Evolutionary conservation across 1,140 invertebrate species (phyloP).

Genomic region (Magallana gigas): DNA sequence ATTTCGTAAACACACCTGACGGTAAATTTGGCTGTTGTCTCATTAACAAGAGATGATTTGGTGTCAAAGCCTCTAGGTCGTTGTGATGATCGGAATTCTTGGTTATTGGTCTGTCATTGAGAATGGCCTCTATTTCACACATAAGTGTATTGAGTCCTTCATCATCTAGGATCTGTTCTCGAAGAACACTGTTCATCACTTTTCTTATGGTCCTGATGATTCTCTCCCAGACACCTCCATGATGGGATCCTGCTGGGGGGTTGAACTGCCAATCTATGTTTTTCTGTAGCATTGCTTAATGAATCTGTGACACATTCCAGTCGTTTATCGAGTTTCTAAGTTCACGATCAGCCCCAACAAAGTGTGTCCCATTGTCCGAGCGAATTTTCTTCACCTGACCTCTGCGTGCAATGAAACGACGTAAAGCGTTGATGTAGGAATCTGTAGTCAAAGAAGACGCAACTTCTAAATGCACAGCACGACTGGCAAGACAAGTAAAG

Average conservation of each 20-base stretch:
- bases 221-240: slow-evolving; percentile 59
- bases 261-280: slow-evolving; percentile 59
- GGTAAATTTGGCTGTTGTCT: slow-evolving; percentile 45
- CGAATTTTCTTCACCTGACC: slow-evolving; percentile 42
- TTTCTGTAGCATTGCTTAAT: slow-evolving; percentile 49
- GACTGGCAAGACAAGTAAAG: slow-evolving; percentile 60
- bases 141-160: slow-evolving; percentile 57
- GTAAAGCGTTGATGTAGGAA: slow-evolving; percentile 54
- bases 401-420: slow-evolving; percentile 51
- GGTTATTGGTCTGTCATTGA: slow-evolving; percentile 52
- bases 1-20: slow-evolving; percentile 53
- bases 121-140: slow-evolving; percentile 51
- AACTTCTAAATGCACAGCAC: slow-evolving; percentile 65
- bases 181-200: slow-evolving; percentile 44
- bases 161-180: slow-evolving; percentile 57
- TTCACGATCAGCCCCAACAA: slow-evolving; percentile 49
- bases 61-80: slow-evolving; percentile 51
- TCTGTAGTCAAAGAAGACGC: slow-evolving; percentile 34
- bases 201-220: slow-evolving; percentile 49
- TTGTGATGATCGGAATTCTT: slow-evolving; percentile 4
- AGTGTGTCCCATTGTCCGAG: slow-evolving; percentile 54
- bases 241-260: slow-evolving; percentile 58
- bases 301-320: slow-evolving; percentile 50
- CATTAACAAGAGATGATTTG: slow-evolving; percentile 51
- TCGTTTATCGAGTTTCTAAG: slow-evolving; percentile 29